Evolutionary conservation across 2,888 invertebrate species (phyloP), one percentile per base, ranked within the genome.

Genomic region (Ephialtes manifestator): DNA sequence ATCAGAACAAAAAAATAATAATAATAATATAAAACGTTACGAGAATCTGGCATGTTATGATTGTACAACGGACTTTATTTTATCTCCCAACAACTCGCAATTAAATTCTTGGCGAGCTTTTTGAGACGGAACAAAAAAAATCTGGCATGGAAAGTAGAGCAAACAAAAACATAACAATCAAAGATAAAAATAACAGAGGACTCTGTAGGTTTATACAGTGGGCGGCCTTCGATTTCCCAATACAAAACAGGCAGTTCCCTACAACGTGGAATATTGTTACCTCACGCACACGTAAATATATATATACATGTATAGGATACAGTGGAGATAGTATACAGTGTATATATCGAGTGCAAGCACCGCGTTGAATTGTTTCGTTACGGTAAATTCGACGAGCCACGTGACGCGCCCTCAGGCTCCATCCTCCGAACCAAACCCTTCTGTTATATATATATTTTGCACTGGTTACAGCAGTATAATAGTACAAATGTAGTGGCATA

Each of bases 341-440:
- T 51, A 3, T 46, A 51, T 81, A 48, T 35, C 55, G 58, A 51
- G n/a, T 31, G 55, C 28, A 55, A 8, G 24, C 67, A 60, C 71
- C 35, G 68, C 65, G 55, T 80, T 53, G 71, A 80, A 84, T 80
- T 80, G 75, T 80, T 80, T 80, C 76, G 80, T 76, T 80, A 76
- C 80, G 80, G 80, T 39, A 76, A 76, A 79, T 80, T 84, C 80
- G 71, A 71, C 80, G 65, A 67, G 79, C 70, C 79, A 78, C 78
- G 83, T 83, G 83, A 80, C 79, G 79, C 65, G 71, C 51, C 80
- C 80, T 72, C 71, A 28, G 76, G 58, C 43, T 55, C 51, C 15
- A 48, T 65, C 43, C 53, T 67, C 39, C n/a, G 51, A 65, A 20
- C 74, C 51, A 67, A 75, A 80, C 60, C 48, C 67, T 72, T 46